phyloP scores from a whole-genome alignment of 2,797 vertebrate species.

The Meda fulgida region DNA sequence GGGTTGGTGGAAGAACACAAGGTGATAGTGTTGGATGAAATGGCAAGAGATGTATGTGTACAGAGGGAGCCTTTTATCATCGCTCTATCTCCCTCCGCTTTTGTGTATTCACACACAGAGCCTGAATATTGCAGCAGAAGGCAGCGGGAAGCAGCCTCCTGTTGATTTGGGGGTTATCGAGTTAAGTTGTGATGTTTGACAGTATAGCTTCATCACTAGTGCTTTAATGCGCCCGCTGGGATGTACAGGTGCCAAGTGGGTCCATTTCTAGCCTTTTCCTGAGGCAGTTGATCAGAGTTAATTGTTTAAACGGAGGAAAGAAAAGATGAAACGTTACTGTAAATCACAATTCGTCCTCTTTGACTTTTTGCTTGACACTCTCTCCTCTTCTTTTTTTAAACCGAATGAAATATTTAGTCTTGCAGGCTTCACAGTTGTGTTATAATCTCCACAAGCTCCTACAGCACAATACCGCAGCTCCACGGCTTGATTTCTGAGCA shows the following conservation, averaged over 20 bases:
- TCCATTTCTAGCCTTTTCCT: conserved; percentile 25
- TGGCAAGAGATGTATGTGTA: conserved; percentile 28
- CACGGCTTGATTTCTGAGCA: conserved; percentile 25
- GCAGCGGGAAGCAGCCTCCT: conserved; percentile 30
- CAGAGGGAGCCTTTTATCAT: neutral
- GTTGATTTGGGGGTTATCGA: conserved; percentile 41
- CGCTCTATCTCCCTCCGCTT: conserved; percentile 4
- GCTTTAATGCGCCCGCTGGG: neutral
- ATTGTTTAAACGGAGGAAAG: conserved; percentile 16
- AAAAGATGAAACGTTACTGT: neutral
- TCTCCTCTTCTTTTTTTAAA: conserved; percentile 16
- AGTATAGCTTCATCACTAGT: conserved; percentile 32
- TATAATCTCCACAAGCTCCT: conserved; percentile 13
- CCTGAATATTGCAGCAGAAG: conserved; percentile 34
- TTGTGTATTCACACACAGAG: conserved; percentile 14
- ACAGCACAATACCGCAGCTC: neutral
- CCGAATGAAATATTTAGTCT: conserved; percentile 27
- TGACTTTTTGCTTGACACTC: conserved; percentile 24
- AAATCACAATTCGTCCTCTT: neutral
- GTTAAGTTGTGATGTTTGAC: conserved; percentile 40
- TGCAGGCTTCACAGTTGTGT: conserved; percentile 18
- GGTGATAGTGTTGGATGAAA: conserved; percentile 26
- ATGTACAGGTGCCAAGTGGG: conserved; percentile 3
- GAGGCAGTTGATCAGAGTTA: conserved; percentile 32
- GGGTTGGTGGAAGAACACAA: neutral